Evolutionary conservation across 2,797 vertebrate genomes (phyloP).

Genomic region (Eidolon dupreanum): DNA sequence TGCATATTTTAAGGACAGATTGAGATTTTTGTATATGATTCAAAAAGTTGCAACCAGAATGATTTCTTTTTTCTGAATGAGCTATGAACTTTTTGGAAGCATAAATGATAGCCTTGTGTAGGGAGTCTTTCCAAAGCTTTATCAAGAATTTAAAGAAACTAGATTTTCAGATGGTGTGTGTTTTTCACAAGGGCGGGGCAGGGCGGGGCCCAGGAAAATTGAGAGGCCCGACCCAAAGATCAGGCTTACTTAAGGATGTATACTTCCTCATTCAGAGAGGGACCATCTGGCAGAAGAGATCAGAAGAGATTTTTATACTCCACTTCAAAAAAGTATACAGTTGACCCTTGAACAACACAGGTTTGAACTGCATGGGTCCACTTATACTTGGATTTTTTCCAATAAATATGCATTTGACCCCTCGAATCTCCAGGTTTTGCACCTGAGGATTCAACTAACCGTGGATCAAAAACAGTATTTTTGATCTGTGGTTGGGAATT

Average conservation of each 20-base stretch:
- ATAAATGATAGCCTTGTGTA: neutral
- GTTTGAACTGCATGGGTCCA: neutral
- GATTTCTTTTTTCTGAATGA: slow-evolving; percentile 2
- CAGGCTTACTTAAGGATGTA: neutral
- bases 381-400: neutral
- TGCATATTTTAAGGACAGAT: neutral
- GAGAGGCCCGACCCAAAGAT: neutral
- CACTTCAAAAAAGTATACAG: neutral
- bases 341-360: neutral
- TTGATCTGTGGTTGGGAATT: neutral
- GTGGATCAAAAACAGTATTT: neutral
- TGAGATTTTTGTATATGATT: slow-evolving; percentile 10
- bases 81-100: neutral
- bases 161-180: neutral
- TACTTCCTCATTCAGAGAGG: slow-evolving; percentile 12
- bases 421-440: neutral
- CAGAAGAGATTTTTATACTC: neutral
- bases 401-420: neutral
- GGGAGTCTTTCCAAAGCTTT: neutral
- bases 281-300: neutral
- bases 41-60: neutral
- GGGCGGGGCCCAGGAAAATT: neutral
- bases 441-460: neutral
- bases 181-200: neutral
- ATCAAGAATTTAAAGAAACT: neutral